Conservation (phyloP, 2,888 invertebrate genomes). For the Tolmerus cingulatus region DNA sequence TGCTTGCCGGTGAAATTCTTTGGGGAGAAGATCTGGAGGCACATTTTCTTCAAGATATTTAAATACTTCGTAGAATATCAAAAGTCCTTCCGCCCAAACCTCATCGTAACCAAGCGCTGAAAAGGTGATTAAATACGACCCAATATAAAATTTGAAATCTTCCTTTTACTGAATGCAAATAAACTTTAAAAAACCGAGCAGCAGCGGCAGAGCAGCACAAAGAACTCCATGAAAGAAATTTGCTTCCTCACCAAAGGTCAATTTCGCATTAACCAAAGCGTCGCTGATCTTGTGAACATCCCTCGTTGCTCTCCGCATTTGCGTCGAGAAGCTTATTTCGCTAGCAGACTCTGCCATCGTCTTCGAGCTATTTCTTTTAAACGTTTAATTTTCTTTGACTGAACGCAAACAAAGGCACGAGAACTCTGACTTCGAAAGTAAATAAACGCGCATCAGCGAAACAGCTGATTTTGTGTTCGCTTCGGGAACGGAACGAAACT, state of each 20-base stretch:
- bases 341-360: conserved; percentile 41
- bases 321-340: conserved; percentile 60
- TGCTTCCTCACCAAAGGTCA: conserved; percentile 72
- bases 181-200: not conserved
- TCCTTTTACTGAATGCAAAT: not conserved
- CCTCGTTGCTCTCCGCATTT: conserved; percentile 76
- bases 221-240: not conserved
- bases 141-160: not conserved
- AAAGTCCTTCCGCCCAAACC: conserved; percentile 81
- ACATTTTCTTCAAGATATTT: conserved; percentile 75
- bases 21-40: conserved; percentile 63
- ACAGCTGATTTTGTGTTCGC: not conserved
- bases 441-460: not conserved
- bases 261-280: conserved; percentile 79
- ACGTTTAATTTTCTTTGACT: not conserved
- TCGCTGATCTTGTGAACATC: conserved; percentile 80
- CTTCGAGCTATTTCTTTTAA: not conserved
- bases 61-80: conserved; percentile 81
- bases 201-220: not conserved
- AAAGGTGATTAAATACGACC: conserved; percentile 52
- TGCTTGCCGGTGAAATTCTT: conserved; percentile 68
- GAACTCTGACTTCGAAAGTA: not conserved
- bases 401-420: not conserved
- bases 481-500: too few species aligned
- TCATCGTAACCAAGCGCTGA: conserved; percentile 73